These are phyloP conservation scores for Adelges cooleyi DNA, from an alignment of 1,140 invertebrate genomes.

Conservation along the genomic window DNA sequence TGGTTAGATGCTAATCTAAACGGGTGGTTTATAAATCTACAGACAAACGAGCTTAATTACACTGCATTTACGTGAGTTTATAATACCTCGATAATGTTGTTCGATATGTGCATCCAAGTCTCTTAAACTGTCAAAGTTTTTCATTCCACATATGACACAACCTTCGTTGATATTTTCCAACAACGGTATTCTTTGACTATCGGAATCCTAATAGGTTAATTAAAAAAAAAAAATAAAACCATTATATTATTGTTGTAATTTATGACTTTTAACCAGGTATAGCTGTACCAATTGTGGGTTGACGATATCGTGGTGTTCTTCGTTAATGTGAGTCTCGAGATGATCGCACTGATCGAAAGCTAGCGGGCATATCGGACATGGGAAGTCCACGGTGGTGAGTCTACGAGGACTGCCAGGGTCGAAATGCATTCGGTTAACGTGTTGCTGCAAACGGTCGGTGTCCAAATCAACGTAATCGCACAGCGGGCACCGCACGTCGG, in stretches of 20 bases:
- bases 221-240: constrained; percentile 1
- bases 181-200: constrained; percentile 16
- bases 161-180: constrained; percentile 21
- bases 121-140: constrained; percentile 29
- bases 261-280: too few relatives aligned
- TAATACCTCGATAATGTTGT: constrained; percentile 28
- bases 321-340: constrained; percentile 72
- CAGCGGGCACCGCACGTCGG: constrained; percentile 6
- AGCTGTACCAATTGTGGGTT: constrained; percentile 41
- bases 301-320: constrained; percentile 63
- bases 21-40: too few relatives aligned
- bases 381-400: constrained; percentile 41
- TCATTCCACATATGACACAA: constrained; percentile 23
- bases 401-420: constrained; percentile 66
- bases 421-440: constrained; percentile 73
- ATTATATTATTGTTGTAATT: too few relatives aligned
- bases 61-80: too few relatives aligned
- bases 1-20: too few relatives aligned
- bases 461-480: constrained; percentile 11
- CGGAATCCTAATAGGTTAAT: neutral
- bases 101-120: constrained; percentile 29
- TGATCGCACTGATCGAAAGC: constrained; percentile 61
- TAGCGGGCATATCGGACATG: constrained; percentile 60
- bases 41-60: too few relatives aligned
- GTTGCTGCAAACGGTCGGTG: constrained; percentile 36